Conservation (phyloP, 64 coral and sea anemone species). For the Stichodactyla helianthus region DNA sequence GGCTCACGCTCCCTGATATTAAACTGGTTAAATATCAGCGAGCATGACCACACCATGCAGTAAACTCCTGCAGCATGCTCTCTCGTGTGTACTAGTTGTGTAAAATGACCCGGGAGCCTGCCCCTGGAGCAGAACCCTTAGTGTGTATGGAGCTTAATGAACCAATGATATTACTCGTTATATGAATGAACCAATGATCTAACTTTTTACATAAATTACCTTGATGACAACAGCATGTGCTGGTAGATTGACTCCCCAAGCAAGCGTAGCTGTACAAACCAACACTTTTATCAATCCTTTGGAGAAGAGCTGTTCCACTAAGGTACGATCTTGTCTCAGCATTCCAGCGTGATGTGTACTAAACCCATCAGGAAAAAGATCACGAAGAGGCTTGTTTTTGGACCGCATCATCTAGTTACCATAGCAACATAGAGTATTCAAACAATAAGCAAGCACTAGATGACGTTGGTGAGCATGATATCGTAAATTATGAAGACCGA, state of each 20-base stretch:
- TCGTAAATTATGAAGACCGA: too few species aligned
- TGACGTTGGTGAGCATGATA: neutral
- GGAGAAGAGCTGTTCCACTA: constrained; percentile 87
- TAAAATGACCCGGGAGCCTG: too few species aligned
- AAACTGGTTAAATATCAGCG: too few species aligned
- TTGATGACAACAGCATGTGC: constrained; percentile 96
- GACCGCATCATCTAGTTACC: constrained; percentile 77
- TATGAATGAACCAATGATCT: too few species aligned
- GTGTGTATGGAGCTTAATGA: too few species aligned
- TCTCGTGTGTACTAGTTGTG: too few species aligned
- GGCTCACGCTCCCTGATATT: too few species aligned
- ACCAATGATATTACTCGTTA: too few species aligned
- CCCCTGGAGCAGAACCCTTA: too few species aligned
- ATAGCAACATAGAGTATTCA: neutral
- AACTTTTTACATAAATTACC: constrained; percentile 24
- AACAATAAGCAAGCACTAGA: neutral
- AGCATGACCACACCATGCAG: too few species aligned
- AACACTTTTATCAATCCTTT: constrained; percentile 86
- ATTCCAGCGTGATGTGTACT: constrained; percentile 92
- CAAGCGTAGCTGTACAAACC: constrained; percentile 93
- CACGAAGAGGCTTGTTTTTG: constrained; percentile 82
- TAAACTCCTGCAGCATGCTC: too few species aligned
- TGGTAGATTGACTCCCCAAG: constrained; percentile 95
- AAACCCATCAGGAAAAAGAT: constrained; percentile 84
- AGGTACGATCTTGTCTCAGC: constrained; percentile 82